Evolutionary conservation across 2,797 vertebrate genomes (phyloP).

Genomic region (Onychomys arenicola): DNA sequence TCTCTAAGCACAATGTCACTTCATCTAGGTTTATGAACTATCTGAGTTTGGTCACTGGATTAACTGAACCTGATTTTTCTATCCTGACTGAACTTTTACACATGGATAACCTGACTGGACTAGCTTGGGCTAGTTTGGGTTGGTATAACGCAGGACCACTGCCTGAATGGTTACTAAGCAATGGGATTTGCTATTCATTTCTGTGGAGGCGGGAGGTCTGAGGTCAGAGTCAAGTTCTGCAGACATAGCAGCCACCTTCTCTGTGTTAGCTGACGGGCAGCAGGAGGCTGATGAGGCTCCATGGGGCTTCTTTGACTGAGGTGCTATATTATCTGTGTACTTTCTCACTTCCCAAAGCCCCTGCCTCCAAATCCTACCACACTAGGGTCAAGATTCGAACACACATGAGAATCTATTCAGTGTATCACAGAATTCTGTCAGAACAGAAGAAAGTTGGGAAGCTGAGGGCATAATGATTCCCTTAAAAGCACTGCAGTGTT

Average conservation of each 20-base stretch:
- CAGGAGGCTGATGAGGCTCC: neutral
- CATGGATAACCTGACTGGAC: neutral
- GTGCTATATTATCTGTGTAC: too few relatives aligned
- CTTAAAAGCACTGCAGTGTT: neutral
- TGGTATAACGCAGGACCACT: accelerated
- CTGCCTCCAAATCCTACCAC: neutral
- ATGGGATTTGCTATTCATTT: too few relatives aligned
- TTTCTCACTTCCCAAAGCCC: neutral
- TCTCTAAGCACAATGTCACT: neutral
- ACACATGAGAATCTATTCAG: neutral
- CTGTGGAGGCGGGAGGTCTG: neutral
- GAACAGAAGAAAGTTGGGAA: neutral
- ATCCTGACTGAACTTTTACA: neutral
- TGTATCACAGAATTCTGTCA: neutral
- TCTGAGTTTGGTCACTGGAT: neutral
- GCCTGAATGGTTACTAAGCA: neutral
- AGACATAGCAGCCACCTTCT: neutral
- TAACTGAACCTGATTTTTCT: neutral
- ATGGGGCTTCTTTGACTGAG: too few relatives aligned
- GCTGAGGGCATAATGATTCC: neutral
- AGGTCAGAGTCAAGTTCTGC: neutral
- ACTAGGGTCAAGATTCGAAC: too few relatives aligned
- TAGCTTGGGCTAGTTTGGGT: neutral
- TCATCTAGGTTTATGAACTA: neutral
- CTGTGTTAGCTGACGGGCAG: neutral